A percentile compares a stretch with the other conserved stretches of the same genome.
These are phyloP conservation scores for Cynopterus brachyotis DNA, from an alignment of 2,113 vertebrate species.

Conservation along the genomic window DNA sequence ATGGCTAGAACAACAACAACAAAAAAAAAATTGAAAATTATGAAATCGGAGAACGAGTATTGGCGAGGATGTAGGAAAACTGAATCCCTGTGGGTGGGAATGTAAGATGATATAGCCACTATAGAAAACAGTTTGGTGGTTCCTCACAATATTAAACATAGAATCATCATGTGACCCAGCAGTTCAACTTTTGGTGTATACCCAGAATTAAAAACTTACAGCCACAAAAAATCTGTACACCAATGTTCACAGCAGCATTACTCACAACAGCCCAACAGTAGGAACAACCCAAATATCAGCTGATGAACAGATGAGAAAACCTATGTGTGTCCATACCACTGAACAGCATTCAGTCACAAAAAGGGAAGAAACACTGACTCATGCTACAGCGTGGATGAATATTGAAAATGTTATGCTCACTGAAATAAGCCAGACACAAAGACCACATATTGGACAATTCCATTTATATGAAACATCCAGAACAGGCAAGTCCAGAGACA, in stretches of 20 bases:
- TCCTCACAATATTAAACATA: not conserved
- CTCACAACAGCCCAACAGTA: not conserved
- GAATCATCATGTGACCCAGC: not conserved
- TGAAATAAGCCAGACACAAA: slow-evolving; percentile 14
- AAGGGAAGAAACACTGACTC: not conserved
- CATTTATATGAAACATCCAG: not conserved
- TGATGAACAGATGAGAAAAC: accelerated
- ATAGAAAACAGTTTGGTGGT: not conserved
- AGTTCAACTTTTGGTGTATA: not conserved
- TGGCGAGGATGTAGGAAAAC: not conserved
- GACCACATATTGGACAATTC: not conserved
- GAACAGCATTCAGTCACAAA: not conserved
- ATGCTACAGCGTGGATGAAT: not conserved
- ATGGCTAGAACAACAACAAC: not conserved
- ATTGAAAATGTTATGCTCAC: not conserved
- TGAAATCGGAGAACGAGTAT: not conserved
- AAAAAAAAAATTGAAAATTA: not conserved
- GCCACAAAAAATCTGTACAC: too few relatives aligned
- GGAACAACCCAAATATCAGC: not conserved
- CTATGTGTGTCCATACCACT: accelerated
- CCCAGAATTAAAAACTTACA: not conserved
- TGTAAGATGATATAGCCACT: not conserved
- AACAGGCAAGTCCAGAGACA: slow-evolving; percentile 51
- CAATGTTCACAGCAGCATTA: not conserved
- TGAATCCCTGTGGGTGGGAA: not conserved